Base-by-base conservation (phyloP, 2,888 invertebrate species). In the Rhimphoctona megacephalus region DNA sequence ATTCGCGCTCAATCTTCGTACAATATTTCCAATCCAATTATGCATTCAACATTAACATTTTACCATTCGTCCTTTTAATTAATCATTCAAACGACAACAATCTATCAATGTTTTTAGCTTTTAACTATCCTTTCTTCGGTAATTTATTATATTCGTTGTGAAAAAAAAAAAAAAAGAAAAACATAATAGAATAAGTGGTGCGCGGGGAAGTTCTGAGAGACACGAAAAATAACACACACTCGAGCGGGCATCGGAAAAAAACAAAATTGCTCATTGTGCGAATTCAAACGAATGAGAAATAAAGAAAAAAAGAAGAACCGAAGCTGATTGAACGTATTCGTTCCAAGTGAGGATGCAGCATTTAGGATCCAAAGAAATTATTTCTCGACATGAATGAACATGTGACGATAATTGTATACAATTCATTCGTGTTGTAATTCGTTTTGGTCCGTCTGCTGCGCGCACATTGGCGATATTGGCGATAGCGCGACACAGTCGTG, bases 301-400 rank as follows among this genome's bases (percentile, higher is more conserved):
- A 52, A 49, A 33, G 4, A 72, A 52, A 57, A 9, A n/a, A 33
- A 72, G n/a, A 49, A 30, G 17, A 46, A 46, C 14, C 19, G 22
- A 43, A 22, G 61, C 61, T 25, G 46, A 66, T 77, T 64, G 64
- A 33, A 14, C 30, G 43, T 77, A 77, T 77, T 77, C 67, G 22
- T 69, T 57, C 66, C 17, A 67, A 72, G 76, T 57, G 52, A 69
- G 33, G 72, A 36, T 78, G 52, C 39, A 67, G 52, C 39, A 67
- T 11, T 52, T 22, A 36, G 70, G 36, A 5, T 5, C n/a, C 57
- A 54, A 57, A 61, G 61, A 85, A 49, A 64, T 39, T 33, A 36
- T 74, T 69, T 33, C 49, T 39, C 52, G 19, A 36, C 76, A 81
- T 86, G 81, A 86, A 84, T 86, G 81, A 86, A 79, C 73, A 67